phyloP scores from a whole-genome alignment of 2,888 invertebrate genomes.

The Himalopsyche tibetana region DNA sequence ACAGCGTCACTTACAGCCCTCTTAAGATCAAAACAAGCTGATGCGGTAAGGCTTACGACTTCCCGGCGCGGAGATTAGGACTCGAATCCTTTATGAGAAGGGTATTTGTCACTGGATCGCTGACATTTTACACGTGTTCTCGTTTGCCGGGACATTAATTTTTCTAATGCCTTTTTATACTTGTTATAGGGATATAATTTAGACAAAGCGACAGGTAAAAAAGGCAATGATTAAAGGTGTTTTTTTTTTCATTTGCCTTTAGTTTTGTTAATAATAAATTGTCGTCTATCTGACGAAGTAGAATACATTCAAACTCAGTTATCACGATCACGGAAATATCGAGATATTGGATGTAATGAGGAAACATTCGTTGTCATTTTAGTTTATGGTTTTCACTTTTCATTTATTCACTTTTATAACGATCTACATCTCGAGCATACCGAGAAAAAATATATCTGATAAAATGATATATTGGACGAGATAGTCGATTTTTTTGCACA shows the following conservation, averaged over 20 bases:
- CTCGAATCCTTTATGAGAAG: background rate
- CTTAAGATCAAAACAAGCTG: conserved; percentile 20
- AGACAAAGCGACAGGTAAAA: background rate
- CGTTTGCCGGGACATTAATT: conserved; percentile 3
- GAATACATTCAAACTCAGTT: too few species aligned
- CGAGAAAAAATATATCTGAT: too few species aligned
- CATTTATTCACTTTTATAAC: too few species aligned
- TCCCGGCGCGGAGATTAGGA: conserved; percentile 17
- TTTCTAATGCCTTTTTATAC: background rate
- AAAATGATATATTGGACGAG: too few species aligned
- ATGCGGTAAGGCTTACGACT: conserved; percentile 3
- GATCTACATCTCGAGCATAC: too few species aligned
- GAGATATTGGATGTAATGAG: too few species aligned
- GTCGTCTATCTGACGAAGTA: too few species aligned
- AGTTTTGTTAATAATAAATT: too few species aligned
- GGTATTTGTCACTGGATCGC: conserved; percentile 22
- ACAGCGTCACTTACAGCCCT: background rate
- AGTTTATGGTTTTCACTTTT: too few species aligned
- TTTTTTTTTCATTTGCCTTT: background rate
- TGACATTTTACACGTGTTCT: conserved; percentile 18
- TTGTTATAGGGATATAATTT: background rate
- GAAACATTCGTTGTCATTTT: too few species aligned
- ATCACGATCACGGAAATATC: too few species aligned
- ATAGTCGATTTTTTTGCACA: too few species aligned
- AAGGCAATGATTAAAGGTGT: background rate